Evolutionary conservation across 2,797 vertebrate genomes (phyloP).

Genomic region (Fistularia commersonii): DNA sequence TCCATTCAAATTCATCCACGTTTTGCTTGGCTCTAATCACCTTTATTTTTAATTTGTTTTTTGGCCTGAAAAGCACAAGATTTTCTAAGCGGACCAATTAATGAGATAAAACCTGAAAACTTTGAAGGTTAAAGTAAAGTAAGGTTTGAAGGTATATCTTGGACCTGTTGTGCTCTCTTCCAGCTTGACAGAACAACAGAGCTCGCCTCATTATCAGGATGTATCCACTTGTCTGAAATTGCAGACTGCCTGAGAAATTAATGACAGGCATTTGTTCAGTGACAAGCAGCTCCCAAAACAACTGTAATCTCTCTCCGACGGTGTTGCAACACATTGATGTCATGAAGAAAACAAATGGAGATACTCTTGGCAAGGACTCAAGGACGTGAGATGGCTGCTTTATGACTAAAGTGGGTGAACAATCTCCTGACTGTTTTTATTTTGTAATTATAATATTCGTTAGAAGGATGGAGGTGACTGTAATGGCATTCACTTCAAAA

Average conservation of each 20-base stretch:
- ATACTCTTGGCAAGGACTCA: conserved; percentile 44
- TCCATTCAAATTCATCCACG: too few relatives aligned
- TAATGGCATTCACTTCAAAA: background rate
- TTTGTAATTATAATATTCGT: conserved; percentile 30
- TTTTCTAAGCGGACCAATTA: too few relatives aligned
- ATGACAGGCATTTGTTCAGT: conserved; percentile 68
- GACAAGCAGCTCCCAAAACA: conserved; percentile 63
- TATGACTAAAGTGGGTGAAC: conserved; percentile 11
- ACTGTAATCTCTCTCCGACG: conserved; percentile 65
- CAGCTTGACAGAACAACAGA: conserved; percentile 28
- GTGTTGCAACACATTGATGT: conserved; percentile 46
- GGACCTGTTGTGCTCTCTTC: conserved; percentile 38
- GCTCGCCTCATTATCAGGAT: conserved; percentile 52
- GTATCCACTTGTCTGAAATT: conserved; percentile 61
- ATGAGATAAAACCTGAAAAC: too few relatives aligned
- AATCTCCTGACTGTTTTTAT: conserved; percentile 16
- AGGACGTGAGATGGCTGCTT: conserved; percentile 26
- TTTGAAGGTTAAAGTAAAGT: background rate
- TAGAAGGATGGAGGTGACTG: conserved; percentile 23
- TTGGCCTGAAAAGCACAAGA: too few relatives aligned
- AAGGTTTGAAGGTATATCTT: conserved; percentile 12
- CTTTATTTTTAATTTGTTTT: too few relatives aligned
- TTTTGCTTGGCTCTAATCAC: too few relatives aligned
- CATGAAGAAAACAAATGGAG: conserved; percentile 57
- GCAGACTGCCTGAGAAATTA: conserved; percentile 64